These are phyloP conservation scores for Hexactinellida sp. DNA, from an alignment of 37 sponge, comb jelly and placozoan genomes.

Conservation along the genomic window DNA sequence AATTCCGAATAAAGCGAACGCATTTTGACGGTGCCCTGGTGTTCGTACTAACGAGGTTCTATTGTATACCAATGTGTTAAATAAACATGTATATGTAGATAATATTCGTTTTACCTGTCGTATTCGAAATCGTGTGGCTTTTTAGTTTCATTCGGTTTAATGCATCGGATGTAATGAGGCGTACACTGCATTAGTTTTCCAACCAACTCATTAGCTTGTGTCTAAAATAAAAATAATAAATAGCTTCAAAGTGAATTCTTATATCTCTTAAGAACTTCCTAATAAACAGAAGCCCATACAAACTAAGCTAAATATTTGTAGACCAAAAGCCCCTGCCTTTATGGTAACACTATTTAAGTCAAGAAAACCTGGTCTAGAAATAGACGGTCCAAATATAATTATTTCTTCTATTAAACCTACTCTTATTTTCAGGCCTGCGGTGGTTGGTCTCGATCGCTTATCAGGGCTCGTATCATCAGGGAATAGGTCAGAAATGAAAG, in stretches of 20 bases:
- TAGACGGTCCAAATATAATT: no score
- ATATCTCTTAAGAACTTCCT: not conserved
- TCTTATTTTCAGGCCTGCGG: slow-evolving; percentile 72
- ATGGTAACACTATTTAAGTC: no score
- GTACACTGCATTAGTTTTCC: slow-evolving; percentile 75
- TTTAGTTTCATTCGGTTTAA: slow-evolving; percentile 97
- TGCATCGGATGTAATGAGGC: slow-evolving; percentile 93
- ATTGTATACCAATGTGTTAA: not conserved
- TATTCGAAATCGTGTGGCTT: slow-evolving; percentile 85
- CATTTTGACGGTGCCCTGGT: no score
- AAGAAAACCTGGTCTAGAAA: no score
- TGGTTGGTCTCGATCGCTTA: slow-evolving; percentile 67
- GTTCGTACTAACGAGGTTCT: no score
- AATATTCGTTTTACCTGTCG: slow-evolving; percentile 72
- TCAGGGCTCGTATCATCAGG: slow-evolving; percentile 70
- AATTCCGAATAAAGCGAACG: no score
- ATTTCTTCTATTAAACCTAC: no score
- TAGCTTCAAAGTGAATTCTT: not conserved
- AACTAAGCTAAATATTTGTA: no score
- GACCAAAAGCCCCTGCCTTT: no score
- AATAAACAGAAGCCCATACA: not conserved
- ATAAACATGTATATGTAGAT: not conserved
- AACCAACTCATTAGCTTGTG: slow-evolving; percentile 83
- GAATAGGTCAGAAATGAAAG: slow-evolving; percentile 67
- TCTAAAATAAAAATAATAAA: slow-evolving; percentile 30